These are phyloP conservation scores for Amphipyra tragopoginis DNA, from an alignment of 2,888 invertebrate genomes.

Conservation along the genomic window DNA sequence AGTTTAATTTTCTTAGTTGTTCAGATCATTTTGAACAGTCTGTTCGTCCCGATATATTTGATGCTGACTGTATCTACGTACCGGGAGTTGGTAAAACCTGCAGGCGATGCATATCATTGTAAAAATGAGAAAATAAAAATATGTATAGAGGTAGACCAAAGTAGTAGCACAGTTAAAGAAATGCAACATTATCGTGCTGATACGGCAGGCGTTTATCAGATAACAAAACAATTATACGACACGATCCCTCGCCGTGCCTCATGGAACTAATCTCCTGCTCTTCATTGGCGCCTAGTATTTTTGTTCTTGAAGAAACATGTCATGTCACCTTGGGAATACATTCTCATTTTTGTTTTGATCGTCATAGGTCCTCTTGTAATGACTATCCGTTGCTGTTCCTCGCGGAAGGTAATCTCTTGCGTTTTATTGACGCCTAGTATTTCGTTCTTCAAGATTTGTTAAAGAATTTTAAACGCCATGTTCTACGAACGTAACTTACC, in stretches of 20 bases:
- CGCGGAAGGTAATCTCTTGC: neutral
- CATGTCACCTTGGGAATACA: too few species aligned
- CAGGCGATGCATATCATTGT: neutral
- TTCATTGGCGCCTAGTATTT: constrained; percentile 17
- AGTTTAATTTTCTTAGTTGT: too few species aligned
- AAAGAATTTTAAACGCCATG: too few species aligned
- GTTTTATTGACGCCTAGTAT: neutral
- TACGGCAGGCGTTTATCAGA: constrained; percentile 47
- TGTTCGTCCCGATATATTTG: too few species aligned
- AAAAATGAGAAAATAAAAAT: constrained; percentile 6
- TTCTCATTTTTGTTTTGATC: too few species aligned
- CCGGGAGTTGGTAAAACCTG: too few species aligned
- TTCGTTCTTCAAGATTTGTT: neutral
- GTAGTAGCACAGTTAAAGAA: constrained; percentile 28
- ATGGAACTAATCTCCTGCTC: constrained; percentile 13
- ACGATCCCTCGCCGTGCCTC: constrained; percentile 33
- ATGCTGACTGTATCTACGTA: too few species aligned
- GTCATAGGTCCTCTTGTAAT: too few species aligned
- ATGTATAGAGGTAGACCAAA: constrained; percentile 10
- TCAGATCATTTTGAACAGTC: too few species aligned
- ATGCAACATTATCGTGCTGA: constrained; percentile 36
- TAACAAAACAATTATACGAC: constrained; percentile 44
- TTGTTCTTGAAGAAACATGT: too few species aligned
- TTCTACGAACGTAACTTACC: too few species aligned
- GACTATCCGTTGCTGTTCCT: too few species aligned